Conservation (phyloP, 2,888 invertebrate genomes). For the Caenorhabditis uteleia region DNA sequence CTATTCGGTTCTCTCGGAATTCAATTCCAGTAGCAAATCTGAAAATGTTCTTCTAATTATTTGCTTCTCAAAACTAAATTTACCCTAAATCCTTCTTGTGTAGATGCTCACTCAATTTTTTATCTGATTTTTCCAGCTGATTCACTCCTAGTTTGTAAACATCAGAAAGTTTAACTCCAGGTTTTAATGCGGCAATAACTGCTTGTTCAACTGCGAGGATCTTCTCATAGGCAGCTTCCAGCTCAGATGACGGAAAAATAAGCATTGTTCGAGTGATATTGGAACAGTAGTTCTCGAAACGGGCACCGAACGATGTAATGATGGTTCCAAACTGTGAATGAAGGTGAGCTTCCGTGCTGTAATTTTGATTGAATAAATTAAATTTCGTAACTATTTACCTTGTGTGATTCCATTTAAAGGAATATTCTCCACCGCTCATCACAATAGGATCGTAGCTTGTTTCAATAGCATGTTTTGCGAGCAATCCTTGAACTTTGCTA, state of each 20-base stretch:
- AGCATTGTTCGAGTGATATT: conserved; percentile 94
- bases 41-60: conserved; percentile 16
- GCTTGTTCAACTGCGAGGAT: conserved; percentile 88
- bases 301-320: conserved; percentile 35
- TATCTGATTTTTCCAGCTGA: conserved; percentile 85
- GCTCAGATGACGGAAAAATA: conserved; percentile 84
- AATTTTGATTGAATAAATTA: too few species aligned
- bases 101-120: conserved; percentile 84
- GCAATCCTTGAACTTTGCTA: conserved; percentile 87
- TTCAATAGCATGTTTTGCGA: conserved; percentile 77
- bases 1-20: conserved; percentile 90
- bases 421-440: conserved; percentile 97
- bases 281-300: conserved; percentile 83
- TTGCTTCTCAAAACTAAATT: not conserved
- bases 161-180: conserved; percentile 80
- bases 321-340: conserved; percentile 32
- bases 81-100: conserved; percentile 78
- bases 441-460: conserved; percentile 99
- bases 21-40: conserved; percentile 96
- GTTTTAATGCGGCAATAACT: conserved; percentile 82
- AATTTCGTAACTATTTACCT: too few species aligned
- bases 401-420: conserved; percentile 93
- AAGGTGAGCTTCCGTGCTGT: conserved; percentile 32
- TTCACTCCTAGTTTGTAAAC: conserved; percentile 85
- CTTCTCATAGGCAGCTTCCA: conserved; percentile 83